These are phyloP conservation scores for Apodemus speciosus DNA, from an alignment of 2,113 vertebrate species.

Conservation along the genomic window DNA sequence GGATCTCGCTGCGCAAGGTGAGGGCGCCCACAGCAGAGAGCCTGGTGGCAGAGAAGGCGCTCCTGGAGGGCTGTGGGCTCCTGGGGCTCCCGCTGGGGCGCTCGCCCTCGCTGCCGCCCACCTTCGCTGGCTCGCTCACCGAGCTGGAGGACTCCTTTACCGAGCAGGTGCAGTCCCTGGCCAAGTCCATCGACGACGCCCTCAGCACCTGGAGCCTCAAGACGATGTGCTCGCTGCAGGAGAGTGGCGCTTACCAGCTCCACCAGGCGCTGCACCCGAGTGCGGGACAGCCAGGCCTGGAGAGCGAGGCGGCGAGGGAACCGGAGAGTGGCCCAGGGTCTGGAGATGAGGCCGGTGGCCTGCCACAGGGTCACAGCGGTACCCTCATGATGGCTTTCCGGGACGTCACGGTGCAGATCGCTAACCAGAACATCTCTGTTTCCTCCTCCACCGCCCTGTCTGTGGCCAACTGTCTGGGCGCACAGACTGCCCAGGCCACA, in stretches of 20 bases:
- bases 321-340: constrained; percentile 82
- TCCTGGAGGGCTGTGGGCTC: constrained; percentile 94
- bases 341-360: constrained; percentile 86
- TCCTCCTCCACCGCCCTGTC: constrained; percentile 95
- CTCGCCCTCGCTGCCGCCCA: constrained; percentile 92
- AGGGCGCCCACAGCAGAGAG: constrained; percentile 93
- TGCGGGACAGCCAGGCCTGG: constrained; percentile 82
- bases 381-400: constrained; percentile 99
- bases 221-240: constrained; percentile 94
- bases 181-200: constrained; percentile 97
- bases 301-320: constrained; percentile 87
- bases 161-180: constrained; percentile 96
- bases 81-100: constrained; percentile 93
- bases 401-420: constrained; percentile 97
- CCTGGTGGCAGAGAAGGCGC: constrained; percentile 93
- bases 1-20: constrained; percentile 95
- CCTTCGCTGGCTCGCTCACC: constrained; percentile 91
- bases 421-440: constrained; percentile 96
- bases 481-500: constrained; percentile 59
- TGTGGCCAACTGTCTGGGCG: constrained; percentile 90
- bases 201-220: constrained; percentile 98
- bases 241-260: constrained; percentile 91
- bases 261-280: constrained; percentile 90
- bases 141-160: constrained; percentile 98
- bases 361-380: constrained; percentile 93